Percentiles rank a stretch among this genome's conserved stretches.
These are phyloP conservation scores for Scyliorhinus canicula DNA, from an alignment of 2,797 vertebrate genomes.

Conservation along the genomic window DNA sequence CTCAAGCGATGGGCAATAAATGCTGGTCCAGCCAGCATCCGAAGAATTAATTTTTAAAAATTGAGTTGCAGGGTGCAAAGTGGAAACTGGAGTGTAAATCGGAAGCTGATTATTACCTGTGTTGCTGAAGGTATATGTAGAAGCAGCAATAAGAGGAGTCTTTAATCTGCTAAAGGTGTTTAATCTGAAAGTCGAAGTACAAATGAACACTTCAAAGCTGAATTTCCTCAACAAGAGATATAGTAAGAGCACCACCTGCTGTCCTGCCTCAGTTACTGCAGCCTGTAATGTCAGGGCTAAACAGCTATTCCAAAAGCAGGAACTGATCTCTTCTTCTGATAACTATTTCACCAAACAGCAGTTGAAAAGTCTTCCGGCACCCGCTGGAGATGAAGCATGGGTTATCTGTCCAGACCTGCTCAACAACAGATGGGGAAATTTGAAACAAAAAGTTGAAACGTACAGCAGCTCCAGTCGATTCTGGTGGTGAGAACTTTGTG, in stretches of 20 bases:
- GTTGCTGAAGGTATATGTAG: not conserved
- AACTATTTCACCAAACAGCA: not conserved
- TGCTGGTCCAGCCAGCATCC: too few species aligned
- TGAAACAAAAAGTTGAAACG: not conserved
- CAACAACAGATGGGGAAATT: not conserved
- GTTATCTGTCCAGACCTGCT: not conserved
- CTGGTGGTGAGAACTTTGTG: not conserved
- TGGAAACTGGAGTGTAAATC: not conserved
- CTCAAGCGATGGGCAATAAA: too few species aligned
- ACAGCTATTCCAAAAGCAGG: not conserved
- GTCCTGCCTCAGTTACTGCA: not conserved
- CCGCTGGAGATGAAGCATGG: not conserved
- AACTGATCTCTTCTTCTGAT: not conserved
- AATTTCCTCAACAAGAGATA: not conserved
- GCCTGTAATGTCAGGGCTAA: not conserved
- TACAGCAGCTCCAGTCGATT: not conserved
- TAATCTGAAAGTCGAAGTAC: not conserved
- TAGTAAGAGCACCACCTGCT: not conserved
- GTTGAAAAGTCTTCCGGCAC: not conserved
- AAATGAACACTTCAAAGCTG: too few species aligned
- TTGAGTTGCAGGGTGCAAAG: too few species aligned
- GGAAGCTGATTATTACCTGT: not conserved
- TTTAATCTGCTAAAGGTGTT: not conserved
- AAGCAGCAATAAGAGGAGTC: not conserved
- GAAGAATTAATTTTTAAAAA: too few species aligned